Base-by-base conservation (phyloP, 2,888 invertebrate species). In the Anoncus sp. region DNA sequence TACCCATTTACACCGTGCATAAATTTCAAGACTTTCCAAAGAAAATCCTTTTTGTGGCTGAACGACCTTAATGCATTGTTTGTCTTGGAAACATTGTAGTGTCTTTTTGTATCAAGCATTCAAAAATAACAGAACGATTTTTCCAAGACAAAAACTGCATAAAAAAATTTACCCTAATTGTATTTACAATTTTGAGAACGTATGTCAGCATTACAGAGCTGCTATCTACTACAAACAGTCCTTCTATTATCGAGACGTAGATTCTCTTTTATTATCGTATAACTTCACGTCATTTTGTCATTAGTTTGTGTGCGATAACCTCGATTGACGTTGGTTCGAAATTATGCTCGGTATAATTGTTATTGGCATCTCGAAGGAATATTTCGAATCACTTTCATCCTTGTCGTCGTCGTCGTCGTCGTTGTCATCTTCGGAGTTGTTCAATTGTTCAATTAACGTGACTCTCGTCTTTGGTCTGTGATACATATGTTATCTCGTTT, bases 241-340 rank as follows among this genome's bases (percentile, higher is more conserved):
- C 24, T 22, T 59, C 63, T 53, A 74, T 51, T 9, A 55, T 40
- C 62, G 63, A 65, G 40, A 10, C 35, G 18, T 18, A 27, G 79
- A 75, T 59, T 49, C 63, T 79, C 75, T 20, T 79, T 67, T 75
- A 69, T 78, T 51, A n/a, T 66, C 22, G 47, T 40, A 20, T 16
- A 18, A 51, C 38, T 57, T 55, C 49, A 16, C 35, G 20, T 31
- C n/a, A 49, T 27, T 57, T 35, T 20, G 65, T 72, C 75, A 43
- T 31, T 18, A 72, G 27, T 71, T 62, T 40, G 16, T 20, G 38
- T 18, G 45, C 12, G 43, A 45, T 79, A 79, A 79, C 72, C 72
- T 69, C 63, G 22, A 69, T 53, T 20, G 20, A 53, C 66, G 55
- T 72, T 24, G 16, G 18, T 24, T 59, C 45, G 38, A 79, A 79